Base-by-base conservation (phyloP, 2,797 vertebrate genomes). In the Kryptolebias ocellatus region DNA sequence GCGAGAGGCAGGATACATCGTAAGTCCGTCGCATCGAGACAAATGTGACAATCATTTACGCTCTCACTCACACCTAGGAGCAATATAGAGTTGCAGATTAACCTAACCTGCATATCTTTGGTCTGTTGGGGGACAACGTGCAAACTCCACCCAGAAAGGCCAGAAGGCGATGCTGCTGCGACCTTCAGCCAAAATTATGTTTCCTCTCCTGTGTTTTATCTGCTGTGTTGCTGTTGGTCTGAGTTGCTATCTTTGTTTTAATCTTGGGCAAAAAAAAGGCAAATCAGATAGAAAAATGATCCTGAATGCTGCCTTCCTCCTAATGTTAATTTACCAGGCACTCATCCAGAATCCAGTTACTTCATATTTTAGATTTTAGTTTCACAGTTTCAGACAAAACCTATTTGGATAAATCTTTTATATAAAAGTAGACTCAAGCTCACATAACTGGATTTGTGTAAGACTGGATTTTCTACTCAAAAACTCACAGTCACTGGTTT, bases 261-360 rank as follows among this genome's bases (percentile, higher is more conserved):
- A 42, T 27, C 58, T 24, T 44, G 11, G 37, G 20, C 34, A 53
- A 59, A 64, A 66, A 66, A 7, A 9, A 59, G 50, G 51, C 12
- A 16, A 28, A 78, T 72, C 34, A 78, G 61, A 64, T 66, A 42
- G 6, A 53, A 2, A 60, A 45, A 49, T 76, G 6, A 52, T 46
- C 67, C 51, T 47, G 54, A 45, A 53, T 49, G 15, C n/a, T 27
- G 12, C 17, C 27, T 64, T 79, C 70, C 34, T 51, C 20, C 31
- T 59, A 39, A 64, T 75, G 46, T 29, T 9, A 37, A 27, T 63
- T 81, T 69, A 77, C 65, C 65, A 60, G 66, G 55, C 50, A 59
- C 42, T 70, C 56, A 8, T 0, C 20, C 27, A 50, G 39, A 27
- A 4, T 28, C 45, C 55, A 57, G 64, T 64, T 71, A n/a, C 70